These are phyloP conservation scores for Regulus satrapa DNA, from an alignment of 2,113 vertebrate genomes.

Conservation along the genomic window DNA sequence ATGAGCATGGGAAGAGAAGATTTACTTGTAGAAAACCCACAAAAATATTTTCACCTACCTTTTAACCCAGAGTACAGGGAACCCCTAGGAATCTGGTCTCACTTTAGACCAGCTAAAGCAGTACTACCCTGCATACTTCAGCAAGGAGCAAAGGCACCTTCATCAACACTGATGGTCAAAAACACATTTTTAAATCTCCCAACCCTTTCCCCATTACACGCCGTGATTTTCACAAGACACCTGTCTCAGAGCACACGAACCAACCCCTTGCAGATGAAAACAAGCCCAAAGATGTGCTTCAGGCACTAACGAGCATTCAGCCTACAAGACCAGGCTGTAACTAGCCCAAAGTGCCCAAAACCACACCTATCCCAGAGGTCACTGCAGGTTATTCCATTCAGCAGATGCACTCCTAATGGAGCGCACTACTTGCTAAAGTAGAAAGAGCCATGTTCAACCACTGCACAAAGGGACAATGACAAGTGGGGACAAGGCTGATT, in stretches of 20 bases:
- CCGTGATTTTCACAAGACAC: not conserved
- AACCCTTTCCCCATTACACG: not conserved
- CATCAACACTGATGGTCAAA: not conserved
- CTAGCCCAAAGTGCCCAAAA: not conserved
- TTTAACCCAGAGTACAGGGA: not conserved
- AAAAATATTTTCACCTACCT: not conserved
- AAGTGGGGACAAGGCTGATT: conserved; percentile 49
- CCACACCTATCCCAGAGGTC: not conserved
- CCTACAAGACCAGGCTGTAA: not conserved
- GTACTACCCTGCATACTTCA: not conserved
- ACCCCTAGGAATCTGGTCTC: not conserved
- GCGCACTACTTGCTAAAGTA: not conserved
- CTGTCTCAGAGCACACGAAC: not conserved
- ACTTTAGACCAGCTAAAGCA: not conserved
- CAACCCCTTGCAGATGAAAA: not conserved
- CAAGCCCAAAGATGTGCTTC: not conserved
- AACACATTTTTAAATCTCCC: not conserved
- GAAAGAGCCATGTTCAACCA: conserved; percentile 2
- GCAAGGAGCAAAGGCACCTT: not conserved
- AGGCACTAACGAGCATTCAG: not conserved
- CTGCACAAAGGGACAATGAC: conserved; percentile 49
- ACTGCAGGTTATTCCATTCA: not conserved
- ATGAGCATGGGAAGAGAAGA: not conserved
- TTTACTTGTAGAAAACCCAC: not conserved
- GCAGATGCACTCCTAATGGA: not conserved